Conservation (phyloP, 1,140 invertebrate species). For the Microplitis demolitor region DNA sequence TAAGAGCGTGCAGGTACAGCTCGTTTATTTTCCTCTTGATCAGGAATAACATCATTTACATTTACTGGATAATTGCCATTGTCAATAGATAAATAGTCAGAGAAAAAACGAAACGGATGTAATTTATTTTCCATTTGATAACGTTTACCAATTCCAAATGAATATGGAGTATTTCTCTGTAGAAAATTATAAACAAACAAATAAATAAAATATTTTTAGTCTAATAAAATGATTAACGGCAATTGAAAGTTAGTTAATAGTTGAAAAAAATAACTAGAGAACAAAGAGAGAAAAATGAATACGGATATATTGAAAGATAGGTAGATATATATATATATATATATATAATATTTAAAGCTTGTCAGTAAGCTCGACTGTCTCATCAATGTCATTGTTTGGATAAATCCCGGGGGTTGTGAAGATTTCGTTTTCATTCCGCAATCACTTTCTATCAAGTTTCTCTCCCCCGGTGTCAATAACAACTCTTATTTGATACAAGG, state of each 20-base stretch:
- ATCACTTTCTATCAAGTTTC: neutral
- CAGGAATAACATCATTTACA: slow-evolving; percentile 1
- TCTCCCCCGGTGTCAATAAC: neutral
- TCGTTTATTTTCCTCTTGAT: slow-evolving; percentile 18
- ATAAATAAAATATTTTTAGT: no score
- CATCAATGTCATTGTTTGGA: slow-evolving; percentile 5
- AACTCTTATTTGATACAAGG: no score
- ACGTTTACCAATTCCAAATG: slow-evolving; percentile 67
- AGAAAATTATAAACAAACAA: slow-evolving; percentile 3
- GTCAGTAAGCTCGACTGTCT: neutral
- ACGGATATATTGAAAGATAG: no score
- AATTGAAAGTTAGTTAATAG: no score
- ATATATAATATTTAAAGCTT: neutral
- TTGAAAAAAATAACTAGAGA: neutral
- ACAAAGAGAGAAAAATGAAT: neutral
- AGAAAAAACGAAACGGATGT: slow-evolving; percentile 41
- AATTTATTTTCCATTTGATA: slow-evolving; percentile 32
- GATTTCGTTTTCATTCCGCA: neutral
- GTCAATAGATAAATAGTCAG: slow-evolving; percentile 16
- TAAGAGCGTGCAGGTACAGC: slow-evolving; percentile 41
- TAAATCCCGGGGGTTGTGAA: slow-evolving; percentile 14
- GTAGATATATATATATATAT: no score
- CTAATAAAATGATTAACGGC: no score
- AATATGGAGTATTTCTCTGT: slow-evolving; percentile 56
- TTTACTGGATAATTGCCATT: slow-evolving; percentile 15